Percentiles rank a stretch among this genome's conserved stretches.
These are phyloP conservation scores for Leptoclinus maculatus DNA, from an alignment of 2,797 vertebrate genomes.

Conservation along the genomic window DNA sequence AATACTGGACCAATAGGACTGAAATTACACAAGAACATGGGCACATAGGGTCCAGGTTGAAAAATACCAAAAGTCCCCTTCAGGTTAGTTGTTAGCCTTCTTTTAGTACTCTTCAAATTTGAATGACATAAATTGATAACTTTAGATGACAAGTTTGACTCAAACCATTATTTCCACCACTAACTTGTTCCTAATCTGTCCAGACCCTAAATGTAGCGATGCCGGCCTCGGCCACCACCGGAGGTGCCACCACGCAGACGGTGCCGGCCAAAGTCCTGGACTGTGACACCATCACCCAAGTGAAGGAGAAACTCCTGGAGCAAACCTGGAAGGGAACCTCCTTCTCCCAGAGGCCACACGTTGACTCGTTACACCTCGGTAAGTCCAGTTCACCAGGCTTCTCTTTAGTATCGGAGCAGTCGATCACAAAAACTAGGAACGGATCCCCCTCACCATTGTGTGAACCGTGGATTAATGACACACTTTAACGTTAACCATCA, in stretches of 20 bases:
- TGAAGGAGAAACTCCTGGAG: slow-evolving; percentile 97
- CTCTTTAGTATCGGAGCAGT: neutral
- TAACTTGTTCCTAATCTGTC: slow-evolving; percentile 28
- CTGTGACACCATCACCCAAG: slow-evolving; percentile 97
- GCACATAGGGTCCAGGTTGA: neutral
- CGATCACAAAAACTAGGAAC: neutral
- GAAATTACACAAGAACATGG: neutral
- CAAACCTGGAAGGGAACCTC: slow-evolving; percentile 94
- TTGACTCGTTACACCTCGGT: slow-evolving; percentile 93
- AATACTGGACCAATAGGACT: neutral
- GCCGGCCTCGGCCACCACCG: slow-evolving; percentile 77
- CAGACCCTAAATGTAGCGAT: slow-evolving; percentile 93
- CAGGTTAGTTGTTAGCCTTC: no score
- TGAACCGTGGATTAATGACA: no score
- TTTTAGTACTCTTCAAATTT: neutral
- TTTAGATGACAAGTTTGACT: neutral
- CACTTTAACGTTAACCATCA: no score
- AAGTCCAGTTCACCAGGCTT: slow-evolving; percentile 45
- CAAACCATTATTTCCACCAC: neutral
- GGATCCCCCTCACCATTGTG: no score
- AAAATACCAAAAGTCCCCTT: no score
- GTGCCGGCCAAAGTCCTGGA: slow-evolving; percentile 94
- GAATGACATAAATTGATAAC: neutral
- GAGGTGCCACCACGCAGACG: slow-evolving; percentile 82
- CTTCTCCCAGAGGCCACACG: slow-evolving; percentile 90